phyloP scores from a whole-genome alignment of 2,888 invertebrate genomes.

The Aphrophora alni region DNA sequence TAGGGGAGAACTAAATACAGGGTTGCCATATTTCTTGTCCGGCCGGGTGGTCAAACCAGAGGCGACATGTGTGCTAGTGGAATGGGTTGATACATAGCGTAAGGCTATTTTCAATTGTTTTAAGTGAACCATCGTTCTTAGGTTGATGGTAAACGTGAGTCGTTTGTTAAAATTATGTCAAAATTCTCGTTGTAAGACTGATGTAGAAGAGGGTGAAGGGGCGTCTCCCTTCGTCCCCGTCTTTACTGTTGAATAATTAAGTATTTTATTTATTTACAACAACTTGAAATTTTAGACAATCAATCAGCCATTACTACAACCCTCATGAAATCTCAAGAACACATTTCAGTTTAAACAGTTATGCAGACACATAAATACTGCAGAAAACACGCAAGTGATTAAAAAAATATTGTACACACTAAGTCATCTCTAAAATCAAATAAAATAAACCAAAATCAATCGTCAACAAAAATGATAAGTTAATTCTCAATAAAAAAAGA shows the following conservation, averaged over 20 bases:
- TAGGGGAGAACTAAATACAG: not conserved
- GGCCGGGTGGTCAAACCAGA: not conserved
- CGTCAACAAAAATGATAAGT: too few relatives aligned
- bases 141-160: not conserved
- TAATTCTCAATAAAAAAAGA: too few relatives aligned
- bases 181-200: not conserved
- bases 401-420: too few relatives aligned
- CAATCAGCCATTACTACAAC: too few relatives aligned
- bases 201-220: not conserved
- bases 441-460: too few relatives aligned
- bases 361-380: too few relatives aligned
- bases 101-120: not conserved
- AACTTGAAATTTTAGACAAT: too few relatives aligned
- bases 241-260: not conserved
- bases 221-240: not conserved
- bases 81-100: not conserved
- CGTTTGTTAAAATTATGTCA: slow-evolving; percentile 4
- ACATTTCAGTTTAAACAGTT: too few relatives aligned
- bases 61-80: not conserved
- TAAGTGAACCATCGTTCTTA: not conserved
- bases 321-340: too few relatives aligned
- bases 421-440: too few relatives aligned
- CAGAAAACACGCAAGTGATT: too few relatives aligned
- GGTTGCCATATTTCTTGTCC: not conserved
- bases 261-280: too few relatives aligned